A percentile compares a stretch with the other conserved stretches of the same genome.
phyloP scores from a whole-genome alignment of 2,113 vertebrate species.

The Channa argus region DNA sequence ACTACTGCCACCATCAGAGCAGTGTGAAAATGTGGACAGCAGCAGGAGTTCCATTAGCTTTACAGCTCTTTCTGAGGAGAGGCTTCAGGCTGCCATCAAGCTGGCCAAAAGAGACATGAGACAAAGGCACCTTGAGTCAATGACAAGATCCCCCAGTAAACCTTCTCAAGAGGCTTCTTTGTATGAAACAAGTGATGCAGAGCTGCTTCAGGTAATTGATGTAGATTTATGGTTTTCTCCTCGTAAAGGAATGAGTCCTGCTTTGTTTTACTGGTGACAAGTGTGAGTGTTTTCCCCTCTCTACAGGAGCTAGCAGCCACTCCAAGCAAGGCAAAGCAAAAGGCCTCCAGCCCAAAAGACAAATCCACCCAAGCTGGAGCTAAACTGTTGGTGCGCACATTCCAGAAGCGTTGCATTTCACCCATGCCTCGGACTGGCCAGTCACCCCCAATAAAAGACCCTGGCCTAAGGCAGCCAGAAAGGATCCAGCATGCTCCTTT shows the following conservation, averaged over 20 bases:
- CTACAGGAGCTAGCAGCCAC: constrained; percentile 46
- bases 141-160: constrained; percentile 37
- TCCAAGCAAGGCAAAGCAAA: constrained; percentile 34
- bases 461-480: constrained; percentile 51
- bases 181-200: constrained; percentile 54
- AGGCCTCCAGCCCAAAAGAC: constrained; percentile 59
- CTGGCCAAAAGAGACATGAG: constrained; percentile 91
- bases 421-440: constrained; percentile 20
- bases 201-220: constrained; percentile 47
- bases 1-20: constrained; percentile 63
- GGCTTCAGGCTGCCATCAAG: constrained; percentile 86
- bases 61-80: constrained; percentile 91
- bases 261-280: constrained; percentile 1
- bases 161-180: constrained; percentile 24
- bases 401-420: constrained; percentile 50
- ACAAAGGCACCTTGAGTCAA: constrained; percentile 76
- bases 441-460: constrained; percentile 79
- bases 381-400: constrained; percentile 56
- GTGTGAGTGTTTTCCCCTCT: not conserved
- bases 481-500: constrained; percentile 35
- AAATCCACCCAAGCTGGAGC: constrained; percentile 62
- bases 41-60: constrained; percentile 83
- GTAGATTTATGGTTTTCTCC: not conserved
- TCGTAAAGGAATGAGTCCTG: not conserved
- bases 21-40: constrained; percentile 57